Conservation (phyloP, 1,140 invertebrate genomes). For the Trichonephila clavata region DNA sequence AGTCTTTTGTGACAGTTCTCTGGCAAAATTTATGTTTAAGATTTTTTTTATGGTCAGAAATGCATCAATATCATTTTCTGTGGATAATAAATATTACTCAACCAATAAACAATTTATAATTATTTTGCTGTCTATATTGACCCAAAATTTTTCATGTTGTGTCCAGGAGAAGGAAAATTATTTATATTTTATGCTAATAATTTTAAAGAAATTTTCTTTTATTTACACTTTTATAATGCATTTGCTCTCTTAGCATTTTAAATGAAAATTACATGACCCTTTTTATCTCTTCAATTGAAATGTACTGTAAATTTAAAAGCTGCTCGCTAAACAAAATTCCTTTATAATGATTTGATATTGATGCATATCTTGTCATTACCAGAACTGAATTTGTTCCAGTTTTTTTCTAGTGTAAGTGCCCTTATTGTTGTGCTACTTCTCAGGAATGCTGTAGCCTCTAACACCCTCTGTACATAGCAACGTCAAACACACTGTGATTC, state of each 20-base stretch:
- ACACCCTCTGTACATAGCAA: constrained; percentile 61
- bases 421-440: constrained; percentile 75
- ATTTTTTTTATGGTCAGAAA: background rate
- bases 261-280: too few species aligned
- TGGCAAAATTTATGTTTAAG: background rate
- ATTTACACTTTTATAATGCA: too few species aligned
- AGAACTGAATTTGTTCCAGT: constrained; percentile 34
- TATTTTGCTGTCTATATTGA: too few species aligned
- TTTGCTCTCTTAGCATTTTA: too few species aligned
- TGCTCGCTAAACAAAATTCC: background rate
- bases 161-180: too few species aligned
- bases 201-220: too few species aligned
- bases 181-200: too few species aligned
- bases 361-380: background rate
- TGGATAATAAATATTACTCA: too few species aligned
- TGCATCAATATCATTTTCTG: background rate
- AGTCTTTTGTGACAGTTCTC: constrained; percentile 39
- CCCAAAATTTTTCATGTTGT: too few species aligned
- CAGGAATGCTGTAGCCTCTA: constrained; percentile 64
- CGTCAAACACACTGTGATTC: constrained; percentile 73
- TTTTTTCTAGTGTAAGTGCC: constrained; percentile 71
- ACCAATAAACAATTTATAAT: too few species aligned
- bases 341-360: background rate
- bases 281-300: too few species aligned
- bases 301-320: background rate